Evolutionary conservation across 64 coral and sea anemone species (phyloP), one percentile per base, ranked within the genome.

Genomic region (Cladopsammia gracilis): DNA sequence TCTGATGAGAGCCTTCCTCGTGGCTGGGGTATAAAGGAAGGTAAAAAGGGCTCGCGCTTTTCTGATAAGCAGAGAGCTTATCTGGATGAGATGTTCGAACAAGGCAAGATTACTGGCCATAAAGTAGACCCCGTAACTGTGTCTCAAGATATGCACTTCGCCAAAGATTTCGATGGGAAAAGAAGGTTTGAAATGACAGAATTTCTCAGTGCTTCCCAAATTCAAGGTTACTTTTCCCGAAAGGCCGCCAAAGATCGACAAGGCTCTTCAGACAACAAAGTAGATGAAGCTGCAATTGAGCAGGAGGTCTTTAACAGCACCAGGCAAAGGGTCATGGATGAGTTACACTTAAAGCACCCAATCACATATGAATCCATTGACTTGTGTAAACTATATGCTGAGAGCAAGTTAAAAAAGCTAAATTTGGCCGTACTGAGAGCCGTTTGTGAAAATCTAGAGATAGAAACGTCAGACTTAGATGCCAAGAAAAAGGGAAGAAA

Each of bases 201-300:
- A 34, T 87, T 87, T 46, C 85, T 87, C 6, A 70, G 62, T 10
- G 14, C 66, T 13, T 20, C 19, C 45, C 85, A 87, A 25, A 10
- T 87, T 12, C 85, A 87, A 34, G 24, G 24, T 2, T 87, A 71
- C 47, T 87, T 87, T 24, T 87, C 85, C 10, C 26, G 85, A 4
- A 87, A 52, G 42, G 64, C 69, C 5, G 12, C n/a, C 46, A 6
- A 87, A 87, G 53, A 44, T 53, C 51, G n/a, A n/a, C n/a, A n/a
- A n/a, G n/a, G n/a, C n/a, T n/a, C n/a, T n/a, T n/a, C n/a, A n/a
- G n/a, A n/a, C n/a, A n/a, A n/a, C n/a, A n/a, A n/a, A n/a, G n/a
- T n/a, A n/a, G n/a, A n/a, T n/a, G n/a, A n/a, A n/a, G n/a, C n/a
- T n/a, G n/a, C n/a, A n/a, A n/a, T n/a, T n/a, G n/a, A n/a, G n/a